Conservation (phyloP, 2,888 invertebrate species). For the Venustoraphidia nigricollis region DNA sequence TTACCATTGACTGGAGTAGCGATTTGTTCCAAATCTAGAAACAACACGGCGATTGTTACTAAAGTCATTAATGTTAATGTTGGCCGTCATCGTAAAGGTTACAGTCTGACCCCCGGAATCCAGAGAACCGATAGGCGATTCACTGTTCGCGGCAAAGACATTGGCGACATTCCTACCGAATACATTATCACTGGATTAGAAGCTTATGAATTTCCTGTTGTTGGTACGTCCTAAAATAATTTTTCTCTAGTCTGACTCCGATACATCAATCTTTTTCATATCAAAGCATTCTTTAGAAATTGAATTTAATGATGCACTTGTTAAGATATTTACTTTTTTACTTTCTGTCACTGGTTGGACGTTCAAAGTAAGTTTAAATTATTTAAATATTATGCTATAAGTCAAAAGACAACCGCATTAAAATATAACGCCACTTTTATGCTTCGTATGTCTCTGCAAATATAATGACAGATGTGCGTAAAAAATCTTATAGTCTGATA, state of each 20-base stretch:
- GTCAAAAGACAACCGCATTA: no score
- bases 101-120: slow-evolving; percentile 46
- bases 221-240: slow-evolving; percentile 33
- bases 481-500: no score
- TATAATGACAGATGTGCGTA: no score
- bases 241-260: not conserved
- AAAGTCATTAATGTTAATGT: slow-evolving; percentile 42
- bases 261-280: no score
- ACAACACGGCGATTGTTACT: slow-evolving; percentile 33
- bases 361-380: no score
- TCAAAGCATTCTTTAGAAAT: no score
- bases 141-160: slow-evolving; percentile 41
- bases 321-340: no score
- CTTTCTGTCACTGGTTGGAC: no score
- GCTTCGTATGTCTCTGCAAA: no score
- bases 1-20: slow-evolving; percentile 42
- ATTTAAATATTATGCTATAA: no score
- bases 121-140: slow-evolving; percentile 44
- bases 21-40: slow-evolving; percentile 32
- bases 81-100: slow-evolving; percentile 31
- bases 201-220: slow-evolving; percentile 50
- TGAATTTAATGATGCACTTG: no score
- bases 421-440: no score
- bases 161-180: slow-evolving; percentile 49
- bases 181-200: slow-evolving; percentile 50